A percentile compares a stretch with the other conserved stretches of the same genome.
phyloP scores from a whole-genome alignment of 2,888 invertebrate species.

The Parnassius mnemosyne region DNA sequence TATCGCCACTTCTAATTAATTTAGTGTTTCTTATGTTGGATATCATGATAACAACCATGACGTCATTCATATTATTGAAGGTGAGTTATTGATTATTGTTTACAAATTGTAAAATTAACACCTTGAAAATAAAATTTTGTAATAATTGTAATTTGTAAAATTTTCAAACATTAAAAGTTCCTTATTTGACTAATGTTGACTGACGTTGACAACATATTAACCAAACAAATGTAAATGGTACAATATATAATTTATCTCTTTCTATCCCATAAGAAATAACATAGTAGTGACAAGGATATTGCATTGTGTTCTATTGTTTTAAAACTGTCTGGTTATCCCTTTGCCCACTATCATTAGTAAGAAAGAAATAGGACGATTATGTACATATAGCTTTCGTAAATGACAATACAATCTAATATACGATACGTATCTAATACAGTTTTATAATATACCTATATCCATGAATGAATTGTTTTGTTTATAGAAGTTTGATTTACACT shows the following conservation, averaged over 20 bases:
- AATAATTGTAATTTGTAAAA: slow-evolving; percentile 2
- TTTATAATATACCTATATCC: slow-evolving; percentile 4
- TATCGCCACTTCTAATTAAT: slow-evolving; percentile 53
- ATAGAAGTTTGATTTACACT: slow-evolving; percentile 13
- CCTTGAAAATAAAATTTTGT: background rate
- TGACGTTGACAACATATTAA: slow-evolving; percentile 59
- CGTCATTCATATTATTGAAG: slow-evolving; percentile 79
- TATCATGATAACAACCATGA: slow-evolving; percentile 80
- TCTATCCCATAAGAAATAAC: slow-evolving; percentile 8
- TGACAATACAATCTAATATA: background rate
- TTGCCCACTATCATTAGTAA: slow-evolving; percentile 26
- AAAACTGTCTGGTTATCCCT: slow-evolving; percentile 17
- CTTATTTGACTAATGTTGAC: slow-evolving; percentile 64
- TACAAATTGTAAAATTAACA: slow-evolving; percentile 17
- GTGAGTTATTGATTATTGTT: slow-evolving; percentile 48
- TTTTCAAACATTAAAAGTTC: slow-evolving; percentile 49
- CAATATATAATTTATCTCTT: slow-evolving; percentile 12
- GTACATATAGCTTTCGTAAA: too few species aligned
- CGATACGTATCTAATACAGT: slow-evolving; percentile 17
- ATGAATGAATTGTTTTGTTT: slow-evolving; percentile 27
- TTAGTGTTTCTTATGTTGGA: slow-evolving; percentile 68
- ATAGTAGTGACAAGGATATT: slow-evolving; percentile 14
- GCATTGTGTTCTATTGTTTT: slow-evolving; percentile 24
- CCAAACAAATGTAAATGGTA: slow-evolving; percentile 25
- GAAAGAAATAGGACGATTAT: slow-evolving; percentile 27